phyloP scores from a whole-genome alignment of 30 jellyfish, hydroid and myxozoan genomes.

The Aurelia coerulea region DNA sequence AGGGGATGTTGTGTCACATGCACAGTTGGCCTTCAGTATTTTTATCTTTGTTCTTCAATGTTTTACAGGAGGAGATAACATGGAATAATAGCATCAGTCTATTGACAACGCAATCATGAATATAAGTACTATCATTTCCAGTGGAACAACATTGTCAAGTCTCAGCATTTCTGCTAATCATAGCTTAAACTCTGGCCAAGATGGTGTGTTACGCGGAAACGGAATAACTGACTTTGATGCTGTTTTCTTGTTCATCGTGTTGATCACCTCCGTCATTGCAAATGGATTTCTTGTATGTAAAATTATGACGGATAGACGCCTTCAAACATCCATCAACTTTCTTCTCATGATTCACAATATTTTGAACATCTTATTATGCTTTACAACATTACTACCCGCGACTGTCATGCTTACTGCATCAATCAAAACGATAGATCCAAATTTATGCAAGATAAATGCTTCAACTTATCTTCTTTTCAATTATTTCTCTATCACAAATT shows the following conservation, averaged over 20 bases:
- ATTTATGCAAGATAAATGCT: slow-evolving; percentile 30
- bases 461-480: slow-evolving; percentile 29
- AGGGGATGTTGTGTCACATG: too few relatives aligned
- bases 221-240: slow-evolving; percentile 27
- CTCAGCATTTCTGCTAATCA: neutral
- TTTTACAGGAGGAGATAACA: too few relatives aligned
- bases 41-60: too few relatives aligned
- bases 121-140: too few relatives aligned
- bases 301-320: slow-evolving; percentile 52
- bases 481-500: slow-evolving; percentile 43
- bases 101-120: too few relatives aligned
- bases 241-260: slow-evolving; percentile 32
- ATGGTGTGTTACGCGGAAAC: neutral
- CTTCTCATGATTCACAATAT: slow-evolving; percentile 44
- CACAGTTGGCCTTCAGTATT: too few relatives aligned
- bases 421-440: neutral
- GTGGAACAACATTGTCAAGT: too few relatives aligned
- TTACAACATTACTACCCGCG: slow-evolving; percentile 42
- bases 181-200: neutral
- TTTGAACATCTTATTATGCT: slow-evolving; percentile 39
- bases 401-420: slow-evolving; percentile 10
- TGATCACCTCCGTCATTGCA: slow-evolving; percentile 24
- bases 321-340: slow-evolving; percentile 55
- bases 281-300: slow-evolving; percentile 52
- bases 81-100: too few relatives aligned